Conservation (phyloP, 1,140 invertebrate species). For the Elymnias hypermnestra region DNA sequence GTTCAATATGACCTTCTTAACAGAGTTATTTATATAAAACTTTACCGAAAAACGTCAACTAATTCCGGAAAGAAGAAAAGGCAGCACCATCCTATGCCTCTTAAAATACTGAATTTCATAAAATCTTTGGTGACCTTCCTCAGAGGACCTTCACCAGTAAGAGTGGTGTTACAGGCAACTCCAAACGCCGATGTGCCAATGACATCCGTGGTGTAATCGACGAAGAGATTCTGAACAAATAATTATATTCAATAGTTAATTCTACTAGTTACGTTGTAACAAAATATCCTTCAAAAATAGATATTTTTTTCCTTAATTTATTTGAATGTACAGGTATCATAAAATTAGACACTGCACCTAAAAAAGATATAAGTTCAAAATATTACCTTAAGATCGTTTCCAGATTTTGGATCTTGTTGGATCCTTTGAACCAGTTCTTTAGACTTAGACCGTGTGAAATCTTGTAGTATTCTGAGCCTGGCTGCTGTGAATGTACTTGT, state of each 20-base stretch:
- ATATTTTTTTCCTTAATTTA: no score
- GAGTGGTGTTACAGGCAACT: conserved; percentile 44
- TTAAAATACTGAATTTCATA: conserved; percentile 19
- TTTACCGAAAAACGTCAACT: conserved; percentile 31
- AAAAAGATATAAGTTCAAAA: no score
- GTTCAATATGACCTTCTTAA: no score
- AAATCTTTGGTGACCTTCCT: conserved; percentile 32
- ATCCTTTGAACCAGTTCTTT: conserved; percentile 29
- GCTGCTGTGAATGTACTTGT: conserved; percentile 28
- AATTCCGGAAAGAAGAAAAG: conserved; percentile 44
- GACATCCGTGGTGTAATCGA: conserved; percentile 74
- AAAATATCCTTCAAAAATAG: no score
- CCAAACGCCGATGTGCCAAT: conserved; percentile 78
- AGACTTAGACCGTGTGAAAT: conserved; percentile 16
- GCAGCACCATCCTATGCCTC: conserved; percentile 28
- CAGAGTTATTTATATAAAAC: background rate
- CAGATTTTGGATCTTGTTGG: conserved; percentile 10
- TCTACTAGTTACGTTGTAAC: no score
- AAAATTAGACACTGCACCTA: no score
- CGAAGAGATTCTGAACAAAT: conserved; percentile 7
- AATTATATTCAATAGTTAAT: background rate
- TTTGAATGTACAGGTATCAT: no score
- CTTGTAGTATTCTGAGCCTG: conserved; percentile 24
- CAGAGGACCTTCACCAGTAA: conserved; percentile 27
- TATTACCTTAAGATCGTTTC: conserved; percentile 29